These are phyloP conservation scores for Onychomys torridus DNA, from an alignment of 2,797 vertebrate species.

Conservation along the genomic window DNA sequence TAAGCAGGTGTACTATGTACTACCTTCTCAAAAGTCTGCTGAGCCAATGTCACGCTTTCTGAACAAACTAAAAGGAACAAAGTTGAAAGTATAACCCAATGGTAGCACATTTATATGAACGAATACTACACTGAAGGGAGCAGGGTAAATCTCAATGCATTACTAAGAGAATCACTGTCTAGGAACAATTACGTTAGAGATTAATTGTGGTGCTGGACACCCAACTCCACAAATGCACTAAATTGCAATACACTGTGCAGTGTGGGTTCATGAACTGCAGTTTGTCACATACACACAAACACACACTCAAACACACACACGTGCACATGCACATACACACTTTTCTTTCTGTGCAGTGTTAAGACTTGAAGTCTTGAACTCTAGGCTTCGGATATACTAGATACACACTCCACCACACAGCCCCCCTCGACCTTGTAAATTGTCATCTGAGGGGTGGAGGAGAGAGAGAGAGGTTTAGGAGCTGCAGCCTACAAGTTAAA, in stretches of 20 bases:
- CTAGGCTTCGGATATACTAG: background rate
- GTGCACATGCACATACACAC: background rate
- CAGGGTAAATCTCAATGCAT: background rate
- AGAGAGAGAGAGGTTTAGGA: background rate
- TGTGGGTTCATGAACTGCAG: background rate
- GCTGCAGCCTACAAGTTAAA: background rate
- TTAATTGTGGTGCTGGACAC: background rate
- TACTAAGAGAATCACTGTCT: background rate
- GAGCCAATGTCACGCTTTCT: background rate
- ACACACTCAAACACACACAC: background rate
- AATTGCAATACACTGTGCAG: background rate
- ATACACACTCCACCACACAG: background rate
- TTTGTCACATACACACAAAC: background rate
- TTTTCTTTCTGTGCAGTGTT: background rate
- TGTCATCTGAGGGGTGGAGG: fast-evolving
- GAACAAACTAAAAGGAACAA: background rate
- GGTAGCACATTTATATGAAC: background rate
- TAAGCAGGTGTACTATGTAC: background rate
- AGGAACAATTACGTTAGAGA: background rate
- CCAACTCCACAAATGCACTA: background rate
- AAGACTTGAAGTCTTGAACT: background rate
- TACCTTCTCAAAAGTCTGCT: background rate
- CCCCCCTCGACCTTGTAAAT: too few relatives aligned
- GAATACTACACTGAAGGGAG: background rate
- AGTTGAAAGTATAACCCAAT: background rate